phyloP scores from a whole-genome alignment of 2,113 vertebrate species.

The Triplophysa dalaica region DNA sequence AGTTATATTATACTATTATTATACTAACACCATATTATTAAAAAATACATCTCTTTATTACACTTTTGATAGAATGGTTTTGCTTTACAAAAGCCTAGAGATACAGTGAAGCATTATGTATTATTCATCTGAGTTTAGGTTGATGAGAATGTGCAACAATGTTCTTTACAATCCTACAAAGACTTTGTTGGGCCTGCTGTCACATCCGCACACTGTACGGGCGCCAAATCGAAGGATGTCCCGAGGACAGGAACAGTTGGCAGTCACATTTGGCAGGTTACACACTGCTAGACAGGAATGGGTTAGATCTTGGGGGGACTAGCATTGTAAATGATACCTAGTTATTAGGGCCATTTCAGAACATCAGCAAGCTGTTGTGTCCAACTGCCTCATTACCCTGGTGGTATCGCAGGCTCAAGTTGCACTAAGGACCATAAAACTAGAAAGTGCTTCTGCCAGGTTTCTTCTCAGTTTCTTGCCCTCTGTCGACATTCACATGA shows the following conservation, averaged over 20 bases:
- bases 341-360: constrained; percentile 61
- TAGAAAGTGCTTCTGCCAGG: constrained; percentile 52
- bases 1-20: no score
- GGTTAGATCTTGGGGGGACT: constrained; percentile 67
- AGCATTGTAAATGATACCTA: constrained; percentile 70
- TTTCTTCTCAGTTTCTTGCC: constrained; percentile 59
- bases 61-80: no score
- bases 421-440: constrained; percentile 45
- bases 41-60: no score
- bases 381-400: constrained; percentile 69
- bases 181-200: constrained; percentile 31
- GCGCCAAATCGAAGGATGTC: constrained; percentile 68
- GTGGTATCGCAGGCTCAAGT: constrained; percentile 30
- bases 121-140: neutral
- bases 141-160: constrained; percentile 16
- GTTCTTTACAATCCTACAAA: constrained; percentile 38
- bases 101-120: neutral
- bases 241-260: constrained; percentile 75
- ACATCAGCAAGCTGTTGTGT: constrained; percentile 71
- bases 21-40: no score
- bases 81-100: neutral
- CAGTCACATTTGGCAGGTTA: constrained; percentile 75
- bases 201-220: constrained; percentile 54
- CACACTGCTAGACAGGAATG: constrained; percentile 75
- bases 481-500: constrained; percentile 47